Conservation (phyloP, 2,113 vertebrate genomes). For the Scomber colias region DNA sequence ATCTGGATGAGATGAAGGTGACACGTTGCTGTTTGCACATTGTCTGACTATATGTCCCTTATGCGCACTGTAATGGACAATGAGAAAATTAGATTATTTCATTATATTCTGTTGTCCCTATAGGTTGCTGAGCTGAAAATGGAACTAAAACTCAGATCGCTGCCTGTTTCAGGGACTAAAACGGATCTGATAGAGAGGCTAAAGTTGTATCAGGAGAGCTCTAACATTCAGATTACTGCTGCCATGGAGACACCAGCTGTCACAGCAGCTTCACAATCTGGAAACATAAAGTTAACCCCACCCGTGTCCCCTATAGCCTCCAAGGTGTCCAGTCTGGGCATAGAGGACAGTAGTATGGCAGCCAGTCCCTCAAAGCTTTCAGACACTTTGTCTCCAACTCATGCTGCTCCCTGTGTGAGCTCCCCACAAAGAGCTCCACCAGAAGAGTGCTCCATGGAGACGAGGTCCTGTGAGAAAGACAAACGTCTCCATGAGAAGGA, state of each 20-base stretch:
- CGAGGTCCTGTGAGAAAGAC: constrained; percentile 88
- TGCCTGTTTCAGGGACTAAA: constrained; percentile 98
- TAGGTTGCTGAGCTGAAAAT: constrained; percentile 98
- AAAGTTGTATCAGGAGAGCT: constrained; percentile 64
- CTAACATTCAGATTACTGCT: constrained; percentile 60
- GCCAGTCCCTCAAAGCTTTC: constrained; percentile 75
- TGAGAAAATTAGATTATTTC: neutral
- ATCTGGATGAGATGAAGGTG: constrained; percentile 98
- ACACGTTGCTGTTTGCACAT: constrained; percentile 33
- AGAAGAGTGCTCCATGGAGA: constrained; percentile 80
- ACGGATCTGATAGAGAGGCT: constrained; percentile 96
- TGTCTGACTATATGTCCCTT: neutral
- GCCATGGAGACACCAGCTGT: constrained; percentile 73
- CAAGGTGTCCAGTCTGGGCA: constrained; percentile 87
- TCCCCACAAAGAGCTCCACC: constrained; percentile 65
- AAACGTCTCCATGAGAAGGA: constrained; percentile 93
- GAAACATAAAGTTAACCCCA: constrained; percentile 84
- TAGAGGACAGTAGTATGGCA: constrained; percentile 84
- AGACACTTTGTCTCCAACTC: constrained; percentile 80
- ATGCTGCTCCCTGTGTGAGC: constrained; percentile 75
- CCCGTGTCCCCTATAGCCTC: constrained; percentile 91
- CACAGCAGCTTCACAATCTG: constrained; percentile 80
- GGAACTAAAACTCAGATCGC: constrained; percentile 93
- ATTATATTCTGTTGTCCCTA: constrained; percentile 15
- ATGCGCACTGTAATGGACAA: neutral